phyloP scores from a whole-genome alignment of 2,888 invertebrate species.

The Anorthoa munda region DNA sequence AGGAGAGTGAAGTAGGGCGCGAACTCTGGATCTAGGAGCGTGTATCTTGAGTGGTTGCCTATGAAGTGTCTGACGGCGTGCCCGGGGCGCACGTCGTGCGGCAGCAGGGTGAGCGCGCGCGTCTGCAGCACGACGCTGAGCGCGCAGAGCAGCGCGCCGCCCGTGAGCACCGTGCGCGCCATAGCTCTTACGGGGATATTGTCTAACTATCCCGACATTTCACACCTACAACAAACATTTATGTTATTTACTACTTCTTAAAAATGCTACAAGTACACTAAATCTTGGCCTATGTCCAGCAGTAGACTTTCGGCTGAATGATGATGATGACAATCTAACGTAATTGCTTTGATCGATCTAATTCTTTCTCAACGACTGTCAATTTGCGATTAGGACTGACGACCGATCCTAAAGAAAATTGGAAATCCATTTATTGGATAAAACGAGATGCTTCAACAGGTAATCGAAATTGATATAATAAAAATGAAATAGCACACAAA shows the following conservation, averaged over 20 bases:
- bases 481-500: not conserved
- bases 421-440: conserved; percentile 19
- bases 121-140: conserved; percentile 79
- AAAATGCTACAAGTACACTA: conserved; percentile 2
- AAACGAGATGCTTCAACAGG: not conserved
- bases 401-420: conserved; percentile 12
- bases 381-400: conserved; percentile 9
- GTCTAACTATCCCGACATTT: conserved; percentile 84
- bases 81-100: conserved; percentile 97
- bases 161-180: conserved; percentile 84
- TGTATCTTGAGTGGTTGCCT: conserved; percentile 89
- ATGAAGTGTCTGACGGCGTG: conserved; percentile 96
- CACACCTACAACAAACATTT: conserved; percentile 77
- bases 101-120: conserved; percentile 92
- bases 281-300: not conserved
- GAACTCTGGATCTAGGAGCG: conserved; percentile 94
- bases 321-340: conserved; percentile 14
- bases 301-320: conserved; percentile 2
- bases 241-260: not conserved
- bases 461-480: conserved; percentile 23
- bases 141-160: conserved; percentile 85
- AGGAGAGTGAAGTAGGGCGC: conserved; percentile 97
- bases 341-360: conserved; percentile 6
- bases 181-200: conserved; percentile 74
- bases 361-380: conserved; percentile 9